These are phyloP conservation scores for Bedellia somnulentella DNA, from an alignment of 2,888 invertebrate species.

Conservation along the genomic window DNA sequence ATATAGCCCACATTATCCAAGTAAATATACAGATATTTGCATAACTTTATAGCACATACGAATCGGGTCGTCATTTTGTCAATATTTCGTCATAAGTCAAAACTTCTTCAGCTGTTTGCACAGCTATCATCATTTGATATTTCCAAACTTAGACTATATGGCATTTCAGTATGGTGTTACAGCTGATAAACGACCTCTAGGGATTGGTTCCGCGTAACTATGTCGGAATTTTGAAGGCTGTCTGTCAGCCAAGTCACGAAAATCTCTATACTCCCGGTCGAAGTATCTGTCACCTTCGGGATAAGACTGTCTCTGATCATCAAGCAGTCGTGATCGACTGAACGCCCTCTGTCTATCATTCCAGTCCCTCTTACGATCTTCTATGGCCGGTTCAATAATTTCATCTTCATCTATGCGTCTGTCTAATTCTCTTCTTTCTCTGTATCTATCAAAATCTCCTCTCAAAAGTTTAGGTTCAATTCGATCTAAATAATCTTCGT, in stretches of 20 bases:
- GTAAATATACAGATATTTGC: too few species aligned
- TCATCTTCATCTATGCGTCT: conserved; percentile 50
- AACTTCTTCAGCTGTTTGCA: too few species aligned
- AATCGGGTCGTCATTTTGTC: too few species aligned
- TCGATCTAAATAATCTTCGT: conserved; percentile 44
- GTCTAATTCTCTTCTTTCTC: conserved; percentile 42
- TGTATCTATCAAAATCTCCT: conserved; percentile 40
- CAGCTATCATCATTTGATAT: too few species aligned
- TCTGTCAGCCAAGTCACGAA: conserved; percentile 39
- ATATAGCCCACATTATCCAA: too few species aligned
- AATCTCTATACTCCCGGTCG: conserved; percentile 47
- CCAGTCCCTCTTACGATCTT: conserved; percentile 43
- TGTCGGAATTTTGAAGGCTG: conserved; percentile 59
- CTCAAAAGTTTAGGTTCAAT: conserved; percentile 35
- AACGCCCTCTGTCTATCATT: conserved; percentile 44
- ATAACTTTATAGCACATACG: too few species aligned
- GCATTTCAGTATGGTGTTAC: conserved; percentile 54
- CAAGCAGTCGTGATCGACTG: conserved; percentile 46
- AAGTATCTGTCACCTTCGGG: conserved; percentile 41
- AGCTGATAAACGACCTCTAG: conserved; percentile 50
- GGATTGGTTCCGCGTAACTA: conserved; percentile 69
- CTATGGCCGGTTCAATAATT: conserved; percentile 45
- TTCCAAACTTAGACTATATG: too few species aligned
- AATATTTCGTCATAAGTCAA: too few species aligned
- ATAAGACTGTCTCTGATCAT: conserved; percentile 47